phyloP scores from a whole-genome alignment of 92 coral and sea anemone species.

The Pocillopora meandrina region DNA sequence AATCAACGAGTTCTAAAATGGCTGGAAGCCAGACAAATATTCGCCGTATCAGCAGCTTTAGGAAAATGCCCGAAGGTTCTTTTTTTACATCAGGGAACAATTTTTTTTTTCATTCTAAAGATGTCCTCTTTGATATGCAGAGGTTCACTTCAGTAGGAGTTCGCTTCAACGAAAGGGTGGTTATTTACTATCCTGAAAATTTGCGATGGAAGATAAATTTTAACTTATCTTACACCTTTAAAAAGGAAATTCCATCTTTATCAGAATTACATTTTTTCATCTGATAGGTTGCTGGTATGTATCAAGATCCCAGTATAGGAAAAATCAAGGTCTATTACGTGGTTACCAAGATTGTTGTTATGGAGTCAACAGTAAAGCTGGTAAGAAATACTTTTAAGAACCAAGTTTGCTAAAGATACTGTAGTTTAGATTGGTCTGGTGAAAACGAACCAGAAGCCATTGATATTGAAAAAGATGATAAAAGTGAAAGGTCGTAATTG shows the following conservation, averaged over 20 bases:
- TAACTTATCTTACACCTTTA: no score
- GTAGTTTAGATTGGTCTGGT: neutral
- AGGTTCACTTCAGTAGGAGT: no score
- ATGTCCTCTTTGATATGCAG: neutral
- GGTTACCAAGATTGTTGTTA: conserved; percentile 18
- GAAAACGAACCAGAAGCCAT: neutral
- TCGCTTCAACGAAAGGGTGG: no score
- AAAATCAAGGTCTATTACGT: conserved; percentile 25
- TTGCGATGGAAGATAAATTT: no score
- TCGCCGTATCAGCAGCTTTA: no score
- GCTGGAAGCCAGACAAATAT: no score
- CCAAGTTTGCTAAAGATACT: neutral
- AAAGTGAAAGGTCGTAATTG: no score
- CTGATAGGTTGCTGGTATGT: conserved; percentile 33
- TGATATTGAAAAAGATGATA: no score
- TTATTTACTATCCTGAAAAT: no score
- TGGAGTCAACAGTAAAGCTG: neutral
- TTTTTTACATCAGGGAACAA: neutral
- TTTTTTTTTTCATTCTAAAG: neutral
- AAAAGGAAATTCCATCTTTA: no score
- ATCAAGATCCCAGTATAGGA: conserved; percentile 39
- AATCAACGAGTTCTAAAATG: no score
- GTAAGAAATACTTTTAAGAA: neutral
- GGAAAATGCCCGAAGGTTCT: neutral
- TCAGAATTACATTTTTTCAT: neutral